Conservation (phyloP, 2,797 vertebrate genomes). For the Thripadectes ignobilis region DNA sequence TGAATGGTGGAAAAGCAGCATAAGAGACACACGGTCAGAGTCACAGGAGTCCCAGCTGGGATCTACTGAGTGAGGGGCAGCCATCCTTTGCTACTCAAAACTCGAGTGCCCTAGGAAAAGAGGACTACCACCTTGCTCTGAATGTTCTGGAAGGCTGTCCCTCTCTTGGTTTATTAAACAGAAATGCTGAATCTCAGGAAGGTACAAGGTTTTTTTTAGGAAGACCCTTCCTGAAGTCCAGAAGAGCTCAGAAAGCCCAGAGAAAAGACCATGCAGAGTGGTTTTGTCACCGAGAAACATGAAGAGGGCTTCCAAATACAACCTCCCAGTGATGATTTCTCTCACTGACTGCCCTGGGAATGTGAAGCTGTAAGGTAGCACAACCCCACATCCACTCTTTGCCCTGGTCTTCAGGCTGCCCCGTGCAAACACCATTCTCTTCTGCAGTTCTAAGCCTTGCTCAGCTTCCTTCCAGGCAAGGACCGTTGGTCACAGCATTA, state of each 20-base stretch:
- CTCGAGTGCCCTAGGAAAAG: accelerated
- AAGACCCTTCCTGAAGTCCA: background rate
- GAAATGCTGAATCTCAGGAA: background rate
- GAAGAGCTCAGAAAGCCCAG: background rate
- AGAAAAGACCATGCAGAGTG: background rate
- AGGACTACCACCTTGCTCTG: background rate
- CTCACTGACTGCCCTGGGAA: background rate
- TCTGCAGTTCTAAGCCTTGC: background rate
- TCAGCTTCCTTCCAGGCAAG: background rate
- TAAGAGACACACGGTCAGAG: background rate
- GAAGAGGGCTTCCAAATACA: background rate
- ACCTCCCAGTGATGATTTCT: background rate
- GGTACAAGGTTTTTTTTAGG: background rate
- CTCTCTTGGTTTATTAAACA: background rate
- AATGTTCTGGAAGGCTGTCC: background rate
- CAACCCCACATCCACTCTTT: background rate
- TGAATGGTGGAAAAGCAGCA: background rate
- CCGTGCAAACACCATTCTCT: background rate
- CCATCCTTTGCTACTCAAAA: background rate
- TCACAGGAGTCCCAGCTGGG: background rate
- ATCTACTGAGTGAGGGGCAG: accelerated
- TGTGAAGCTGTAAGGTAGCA: background rate
- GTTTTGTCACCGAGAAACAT: background rate
- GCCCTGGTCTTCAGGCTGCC: background rate
- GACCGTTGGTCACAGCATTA: accelerated